Base-by-base conservation (phyloP, 2,888 invertebrate species). In the Cryptophagus acutangulus region DNA sequence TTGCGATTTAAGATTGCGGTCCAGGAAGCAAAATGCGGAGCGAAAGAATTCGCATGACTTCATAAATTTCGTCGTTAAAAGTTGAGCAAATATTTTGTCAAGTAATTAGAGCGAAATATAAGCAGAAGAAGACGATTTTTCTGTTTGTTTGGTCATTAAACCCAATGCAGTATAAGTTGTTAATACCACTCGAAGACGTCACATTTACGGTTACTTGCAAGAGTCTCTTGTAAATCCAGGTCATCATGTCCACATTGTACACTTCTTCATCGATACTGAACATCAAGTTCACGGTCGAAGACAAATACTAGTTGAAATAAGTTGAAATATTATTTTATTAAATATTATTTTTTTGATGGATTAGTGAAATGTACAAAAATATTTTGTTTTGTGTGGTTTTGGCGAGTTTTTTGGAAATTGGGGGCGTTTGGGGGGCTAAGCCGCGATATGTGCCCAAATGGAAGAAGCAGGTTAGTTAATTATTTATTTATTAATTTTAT, bases 381-480 rank as follows among this genome's bases (percentile, higher is more conserved):
- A 20, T 20, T 20, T n/a, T 8, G n/a, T 13, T 15, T 31, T 3
- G 31, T 31, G 31, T 3, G 4, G 4, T 31, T 3, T 3, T 26
- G n/a, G 3, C 12, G 9, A 26, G 12, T 6, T 12, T 12, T 26
- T n/a, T 26, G 3, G 3, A 26, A 26, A 26, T 33, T 43, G 34
- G 29, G 15, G 38, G 26, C 5, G 3, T 24, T 28, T 37, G 37
- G 28, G 28, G 36, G 20, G 51, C 41, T 25, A 40, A 67, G 8
- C 74, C 74, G 8, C 75, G 75, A 67, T 82, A 79, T 66, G 73
- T 85, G 46, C 85, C 85, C 1, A 84, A 85, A 70, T 86, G 86
- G 86, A 86, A 85, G 67, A 84, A 85, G 61, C 81, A 82, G 77
- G 82, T 82, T 58, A 66, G 71, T 38, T n/a, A n/a, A n/a, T n/a